Percentiles rank a stretch among this genome's conserved stretches.
Evolutionary conservation across 1,140 invertebrate genomes (phyloP).

Genomic region (Leptoteleia sp.): DNA sequence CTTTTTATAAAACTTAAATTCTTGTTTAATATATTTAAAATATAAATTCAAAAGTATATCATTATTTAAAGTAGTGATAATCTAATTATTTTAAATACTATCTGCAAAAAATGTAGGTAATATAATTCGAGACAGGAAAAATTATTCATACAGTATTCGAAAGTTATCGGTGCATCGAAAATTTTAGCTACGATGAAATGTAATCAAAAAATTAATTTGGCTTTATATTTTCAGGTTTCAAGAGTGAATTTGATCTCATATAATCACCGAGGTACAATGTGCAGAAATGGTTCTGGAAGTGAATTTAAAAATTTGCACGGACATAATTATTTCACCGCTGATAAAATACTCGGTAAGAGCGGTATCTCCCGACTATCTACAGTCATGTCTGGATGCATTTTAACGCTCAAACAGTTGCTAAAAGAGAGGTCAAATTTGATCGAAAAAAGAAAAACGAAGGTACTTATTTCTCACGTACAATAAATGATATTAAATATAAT

Average conservation of each 20-base stretch:
- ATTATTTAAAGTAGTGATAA: no score
- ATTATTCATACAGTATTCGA: no score
- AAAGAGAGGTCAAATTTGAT: slow-evolving; percentile 34
- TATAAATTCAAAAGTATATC: no score
- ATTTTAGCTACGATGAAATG: background rate
- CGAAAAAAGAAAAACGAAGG: slow-evolving; percentile 40
- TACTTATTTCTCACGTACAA: slow-evolving; percentile 21
- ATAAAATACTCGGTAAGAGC: slow-evolving; percentile 38
- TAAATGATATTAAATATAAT: no score
- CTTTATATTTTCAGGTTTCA: slow-evolving; percentile 23
- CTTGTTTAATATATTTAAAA: no score
- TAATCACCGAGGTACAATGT: slow-evolving; percentile 28
- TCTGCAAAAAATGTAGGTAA: no score
- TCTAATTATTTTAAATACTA: no score
- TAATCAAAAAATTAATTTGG: background rate
- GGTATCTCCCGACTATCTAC: slow-evolving; percentile 25
- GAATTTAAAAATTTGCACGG: slow-evolving; percentile 16
- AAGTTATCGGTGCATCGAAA: background rate
- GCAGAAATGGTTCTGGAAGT: slow-evolving; percentile 19
- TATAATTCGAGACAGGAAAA: no score
- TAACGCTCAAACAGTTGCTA: slow-evolving; percentile 37
- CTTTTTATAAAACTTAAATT: no score
- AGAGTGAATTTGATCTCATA: slow-evolving; percentile 5
- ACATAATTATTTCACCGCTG: slow-evolving; percentile 33
- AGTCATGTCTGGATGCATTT: slow-evolving; percentile 37